phyloP scores from a whole-genome alignment of 2,113 vertebrate genomes.

The Lagopus leucura region DNA sequence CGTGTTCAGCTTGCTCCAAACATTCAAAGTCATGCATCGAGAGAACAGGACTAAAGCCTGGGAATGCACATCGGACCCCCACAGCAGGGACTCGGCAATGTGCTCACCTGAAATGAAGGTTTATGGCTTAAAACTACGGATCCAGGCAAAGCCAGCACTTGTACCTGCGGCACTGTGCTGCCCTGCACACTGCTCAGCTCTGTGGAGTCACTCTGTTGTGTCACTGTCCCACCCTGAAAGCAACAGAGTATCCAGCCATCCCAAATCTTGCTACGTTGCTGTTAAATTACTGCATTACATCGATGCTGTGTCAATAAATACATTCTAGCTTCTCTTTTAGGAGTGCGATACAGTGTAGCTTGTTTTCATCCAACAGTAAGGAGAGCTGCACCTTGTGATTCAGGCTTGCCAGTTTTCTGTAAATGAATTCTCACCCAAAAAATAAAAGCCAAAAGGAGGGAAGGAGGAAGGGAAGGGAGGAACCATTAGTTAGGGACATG shows the following conservation, averaged over 20 bases:
- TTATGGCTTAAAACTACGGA: fast-evolving
- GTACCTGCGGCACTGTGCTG: too few species aligned
- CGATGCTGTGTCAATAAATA: too few species aligned
- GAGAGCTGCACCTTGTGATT: not conserved
- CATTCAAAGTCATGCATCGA: not conserved
- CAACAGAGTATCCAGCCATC: too few species aligned
- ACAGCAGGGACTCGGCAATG: not conserved
- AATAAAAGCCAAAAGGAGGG: not conserved
- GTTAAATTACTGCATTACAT: too few species aligned
- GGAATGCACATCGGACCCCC: not conserved
- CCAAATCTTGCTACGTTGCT: too few species aligned
- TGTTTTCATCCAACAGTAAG: too few species aligned
- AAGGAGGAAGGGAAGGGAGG: too few species aligned
- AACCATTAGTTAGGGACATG: not conserved
- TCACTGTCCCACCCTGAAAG: too few species aligned
- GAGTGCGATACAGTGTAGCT: too few species aligned
- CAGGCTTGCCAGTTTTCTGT: not conserved
- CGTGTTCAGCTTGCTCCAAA: not conserved
- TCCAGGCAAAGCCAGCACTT: not conserved
- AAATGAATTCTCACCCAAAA: not conserved
- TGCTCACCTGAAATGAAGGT: not conserved
- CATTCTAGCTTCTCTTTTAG: too few species aligned
- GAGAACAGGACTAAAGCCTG: not conserved
- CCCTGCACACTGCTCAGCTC: too few species aligned
- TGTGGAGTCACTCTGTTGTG: too few species aligned